Conservation (phyloP, 2,797 vertebrate genomes). For the Amphiprion clarkii region DNA sequence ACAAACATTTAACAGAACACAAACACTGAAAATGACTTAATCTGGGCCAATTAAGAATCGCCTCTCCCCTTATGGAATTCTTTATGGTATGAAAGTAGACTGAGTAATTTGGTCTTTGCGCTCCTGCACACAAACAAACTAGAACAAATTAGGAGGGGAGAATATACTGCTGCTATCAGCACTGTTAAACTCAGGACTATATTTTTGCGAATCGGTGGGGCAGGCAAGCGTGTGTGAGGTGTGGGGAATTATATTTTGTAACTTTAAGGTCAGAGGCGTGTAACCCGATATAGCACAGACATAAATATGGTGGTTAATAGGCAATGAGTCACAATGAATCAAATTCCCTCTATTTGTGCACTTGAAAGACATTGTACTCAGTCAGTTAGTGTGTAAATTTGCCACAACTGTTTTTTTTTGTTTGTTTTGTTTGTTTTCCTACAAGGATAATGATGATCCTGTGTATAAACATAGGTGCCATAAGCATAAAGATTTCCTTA, state of each 20-base stretch:
- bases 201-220: conserved; percentile 56
- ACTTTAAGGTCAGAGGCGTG: conserved; percentile 40
- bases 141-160: conserved; percentile 35
- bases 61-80: conserved; percentile 13
- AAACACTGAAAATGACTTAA: conserved; percentile 43
- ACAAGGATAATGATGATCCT: conserved; percentile 7
- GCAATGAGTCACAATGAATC: conserved; percentile 47
- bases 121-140: conserved; percentile 47
- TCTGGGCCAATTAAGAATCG: conserved; percentile 54
- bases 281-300: conserved; percentile 31
- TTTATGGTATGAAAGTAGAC: conserved; percentile 43
- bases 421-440: background rate
- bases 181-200: conserved; percentile 40
- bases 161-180: conserved; percentile 57
- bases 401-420: background rate
- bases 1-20: conserved; percentile 26
- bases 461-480: conserved; percentile 5
- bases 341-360: conserved; percentile 11
- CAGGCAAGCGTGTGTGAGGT: conserved; percentile 28
- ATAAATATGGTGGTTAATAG: conserved; percentile 56
- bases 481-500: background rate
- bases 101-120: conserved; percentile 23
- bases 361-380: conserved; percentile 14
- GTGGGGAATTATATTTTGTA: conserved; percentile 31
- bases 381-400: too few species aligned